Percentiles rank a stretch among this genome's conserved stretches.
phyloP scores from a whole-genome alignment of 2,888 invertebrate species.

The Caenorhabditis drosophilae region DNA sequence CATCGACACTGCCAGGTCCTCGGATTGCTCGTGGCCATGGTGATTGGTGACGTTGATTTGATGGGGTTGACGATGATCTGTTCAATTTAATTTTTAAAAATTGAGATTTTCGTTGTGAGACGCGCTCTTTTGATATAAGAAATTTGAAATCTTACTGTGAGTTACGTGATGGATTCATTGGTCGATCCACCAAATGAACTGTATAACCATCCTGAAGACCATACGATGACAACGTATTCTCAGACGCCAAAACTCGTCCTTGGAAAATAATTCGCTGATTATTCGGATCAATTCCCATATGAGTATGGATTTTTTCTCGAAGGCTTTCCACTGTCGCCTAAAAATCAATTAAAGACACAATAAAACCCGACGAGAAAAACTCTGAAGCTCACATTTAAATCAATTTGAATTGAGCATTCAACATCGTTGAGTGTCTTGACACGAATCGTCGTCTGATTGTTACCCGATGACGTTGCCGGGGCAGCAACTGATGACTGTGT shows the following conservation, averaged over 20 bases:
- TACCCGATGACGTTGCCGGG: neutral
- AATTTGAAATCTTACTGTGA: too few species aligned
- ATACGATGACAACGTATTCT: neutral
- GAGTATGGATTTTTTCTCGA: conserved; percentile 1
- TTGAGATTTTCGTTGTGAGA: too few species aligned
- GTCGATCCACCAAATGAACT: conserved; percentile 23
- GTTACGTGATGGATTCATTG: neutral
- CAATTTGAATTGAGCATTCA: conserved; percentile 7
- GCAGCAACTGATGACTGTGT: neutral
- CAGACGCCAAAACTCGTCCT: conserved; percentile 9
- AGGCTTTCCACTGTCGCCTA: conserved; percentile 9
- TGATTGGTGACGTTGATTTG: too few species aligned
- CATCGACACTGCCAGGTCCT: too few species aligned
- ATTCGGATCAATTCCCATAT: conserved; percentile 6
- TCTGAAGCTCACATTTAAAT: conserved; percentile 8
- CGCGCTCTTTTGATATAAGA: too few species aligned
- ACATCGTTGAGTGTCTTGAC: conserved; percentile 24
- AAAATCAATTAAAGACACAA: neutral
- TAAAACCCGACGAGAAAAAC: neutral
- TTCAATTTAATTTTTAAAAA: too few species aligned
- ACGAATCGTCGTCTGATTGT: conserved; percentile 2
- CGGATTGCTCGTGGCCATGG: too few species aligned
- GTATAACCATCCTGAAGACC: conserved; percentile 23
- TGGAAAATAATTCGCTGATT: conserved; percentile 25
- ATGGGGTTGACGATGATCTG: too few species aligned